Percentiles rank a stretch among this genome's conserved stretches.
Conservation (phyloP, 2,888 invertebrate species). For the Apodemia hepburni region DNA sequence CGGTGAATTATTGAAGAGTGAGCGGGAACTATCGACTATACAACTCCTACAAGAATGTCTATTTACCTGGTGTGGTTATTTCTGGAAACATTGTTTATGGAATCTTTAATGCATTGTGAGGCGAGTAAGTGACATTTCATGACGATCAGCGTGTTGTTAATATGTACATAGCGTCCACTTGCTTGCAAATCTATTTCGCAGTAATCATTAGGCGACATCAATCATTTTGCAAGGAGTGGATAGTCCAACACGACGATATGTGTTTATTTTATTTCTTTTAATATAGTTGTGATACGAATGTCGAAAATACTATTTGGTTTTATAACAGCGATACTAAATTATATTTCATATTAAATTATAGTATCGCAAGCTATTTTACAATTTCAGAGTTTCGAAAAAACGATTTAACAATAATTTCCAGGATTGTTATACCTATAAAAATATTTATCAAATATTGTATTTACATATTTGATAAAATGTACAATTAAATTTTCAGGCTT, state of each 20-base stretch:
- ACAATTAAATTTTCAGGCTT: too few relatives aligned
- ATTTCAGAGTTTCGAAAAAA: too few relatives aligned
- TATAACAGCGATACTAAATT: too few relatives aligned
- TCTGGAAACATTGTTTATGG: constrained; percentile 69
- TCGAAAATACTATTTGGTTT: too few relatives aligned
- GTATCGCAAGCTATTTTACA: too few relatives aligned
- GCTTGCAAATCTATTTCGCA: constrained; percentile 20
- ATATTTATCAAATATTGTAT: too few relatives aligned
- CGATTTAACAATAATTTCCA: too few relatives aligned
- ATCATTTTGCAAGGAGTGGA: constrained; percentile 10
- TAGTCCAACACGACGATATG: neutral
- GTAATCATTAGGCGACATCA: constrained; percentile 12
- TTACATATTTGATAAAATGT: too few relatives aligned
- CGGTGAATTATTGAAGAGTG: constrained; percentile 69
- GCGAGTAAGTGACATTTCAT: constrained; percentile 54
- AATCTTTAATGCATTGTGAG: constrained; percentile 57
- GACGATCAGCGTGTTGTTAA: constrained; percentile 39
- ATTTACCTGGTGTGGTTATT: constrained; percentile 53
- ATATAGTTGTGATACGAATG: too few relatives aligned
- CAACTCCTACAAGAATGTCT: constrained; percentile 42
- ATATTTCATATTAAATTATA: too few relatives aligned
- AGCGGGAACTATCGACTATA: constrained; percentile 41
- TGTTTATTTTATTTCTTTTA: neutral
- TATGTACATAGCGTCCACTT: constrained; percentile 28
- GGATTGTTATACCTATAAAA: too few relatives aligned